phyloP scores from a whole-genome alignment of 2,797 vertebrate species.

The Borostomias antarcticus region DNA sequence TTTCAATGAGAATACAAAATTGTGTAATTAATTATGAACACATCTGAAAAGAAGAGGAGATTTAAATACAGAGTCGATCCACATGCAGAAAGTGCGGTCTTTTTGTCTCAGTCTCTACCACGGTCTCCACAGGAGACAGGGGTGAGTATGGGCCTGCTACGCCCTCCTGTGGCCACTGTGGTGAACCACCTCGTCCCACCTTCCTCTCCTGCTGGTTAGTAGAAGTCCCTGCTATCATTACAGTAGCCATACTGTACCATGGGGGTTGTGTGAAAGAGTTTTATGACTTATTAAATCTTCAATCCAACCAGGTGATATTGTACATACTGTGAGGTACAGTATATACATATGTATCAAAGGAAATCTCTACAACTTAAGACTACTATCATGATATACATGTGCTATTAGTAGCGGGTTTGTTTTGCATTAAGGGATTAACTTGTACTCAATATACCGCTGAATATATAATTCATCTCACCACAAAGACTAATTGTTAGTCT shows the following conservation, averaged over 20 bases:
- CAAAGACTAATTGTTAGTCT: conserved; percentile 11
- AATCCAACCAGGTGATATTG: conserved; percentile 1
- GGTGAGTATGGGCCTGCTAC: conserved; percentile 69
- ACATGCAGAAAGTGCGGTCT: conserved; percentile 24
- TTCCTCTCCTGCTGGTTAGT: conserved; percentile 28
- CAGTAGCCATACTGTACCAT: conserved; percentile 32
- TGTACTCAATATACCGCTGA: neutral
- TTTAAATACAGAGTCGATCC: conserved; percentile 60
- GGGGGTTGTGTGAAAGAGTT: conserved; percentile 17
- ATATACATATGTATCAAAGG: neutral
- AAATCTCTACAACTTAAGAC: neutral
- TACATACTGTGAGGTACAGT: no score
- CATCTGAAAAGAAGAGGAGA: conserved; percentile 55
- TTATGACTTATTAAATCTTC: neutral
- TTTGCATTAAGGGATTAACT: conserved; percentile 5
- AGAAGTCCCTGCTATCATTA: no score
- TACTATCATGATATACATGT: neutral
- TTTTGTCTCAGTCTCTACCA: conserved; percentile 53
- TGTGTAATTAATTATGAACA: conserved; percentile 71
- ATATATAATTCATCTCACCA: conserved; percentile 16
- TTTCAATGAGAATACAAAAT: conserved; percentile 62
- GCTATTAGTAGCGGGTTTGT: conserved; percentile 2
- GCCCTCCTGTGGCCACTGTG: conserved; percentile 77
- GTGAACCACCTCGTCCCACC: conserved; percentile 52
- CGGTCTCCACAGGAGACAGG: conserved; percentile 48